A percentile compares a stretch with the other conserved stretches of the same genome.
These are phyloP conservation scores for Epizoanthus illoricatus DNA, from an alignment of 92 coral and sea anemone genomes.

Conservation along the genomic window DNA sequence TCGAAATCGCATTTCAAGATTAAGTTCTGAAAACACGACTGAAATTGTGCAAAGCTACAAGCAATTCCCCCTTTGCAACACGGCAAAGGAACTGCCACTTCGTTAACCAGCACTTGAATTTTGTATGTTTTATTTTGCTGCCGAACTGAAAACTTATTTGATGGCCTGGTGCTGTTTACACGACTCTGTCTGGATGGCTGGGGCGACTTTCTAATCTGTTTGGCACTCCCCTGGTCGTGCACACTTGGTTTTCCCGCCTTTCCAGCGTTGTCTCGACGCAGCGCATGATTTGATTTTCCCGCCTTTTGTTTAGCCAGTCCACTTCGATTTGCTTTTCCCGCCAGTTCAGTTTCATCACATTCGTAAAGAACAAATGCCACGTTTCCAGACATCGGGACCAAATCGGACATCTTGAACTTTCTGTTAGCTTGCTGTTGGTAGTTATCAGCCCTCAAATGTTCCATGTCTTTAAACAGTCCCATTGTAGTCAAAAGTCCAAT, in stretches of 20 bases:
- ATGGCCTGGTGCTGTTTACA: background rate
- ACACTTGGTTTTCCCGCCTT: background rate
- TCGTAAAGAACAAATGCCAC: slow-evolving; percentile 80
- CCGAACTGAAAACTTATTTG: background rate
- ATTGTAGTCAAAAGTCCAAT: slow-evolving; percentile 73
- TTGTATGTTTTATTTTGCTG: slow-evolving; percentile 1
- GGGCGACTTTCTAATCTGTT: background rate
- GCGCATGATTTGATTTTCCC: too few relatives aligned
- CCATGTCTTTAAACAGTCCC: slow-evolving; percentile 72
- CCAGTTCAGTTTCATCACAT: slow-evolving; percentile 31
- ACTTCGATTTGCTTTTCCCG: background rate
- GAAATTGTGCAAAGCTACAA: slow-evolving; percentile 62
- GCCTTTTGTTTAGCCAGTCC: background rate
- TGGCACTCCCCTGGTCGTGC: background rate
- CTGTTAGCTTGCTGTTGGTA: slow-evolving; percentile 59
- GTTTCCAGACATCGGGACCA: slow-evolving; percentile 84
- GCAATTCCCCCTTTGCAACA: slow-evolving; percentile 60
- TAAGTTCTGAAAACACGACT: slow-evolving; percentile 51
- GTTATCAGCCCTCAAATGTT: slow-evolving; percentile 69
- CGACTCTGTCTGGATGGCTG: background rate
- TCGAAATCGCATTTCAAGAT: slow-evolving; percentile 64
- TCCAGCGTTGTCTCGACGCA: background rate
- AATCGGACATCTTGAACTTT: slow-evolving; percentile 62
- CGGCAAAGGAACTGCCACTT: slow-evolving; percentile 68
- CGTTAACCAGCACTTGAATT: slow-evolving; percentile 74